Percentiles rank a stretch among this genome's conserved stretches.
These are phyloP conservation scores for Chamaedrilus cognettii DNA, from an alignment of 2,888 invertebrate species.

Conservation along the genomic window DNA sequence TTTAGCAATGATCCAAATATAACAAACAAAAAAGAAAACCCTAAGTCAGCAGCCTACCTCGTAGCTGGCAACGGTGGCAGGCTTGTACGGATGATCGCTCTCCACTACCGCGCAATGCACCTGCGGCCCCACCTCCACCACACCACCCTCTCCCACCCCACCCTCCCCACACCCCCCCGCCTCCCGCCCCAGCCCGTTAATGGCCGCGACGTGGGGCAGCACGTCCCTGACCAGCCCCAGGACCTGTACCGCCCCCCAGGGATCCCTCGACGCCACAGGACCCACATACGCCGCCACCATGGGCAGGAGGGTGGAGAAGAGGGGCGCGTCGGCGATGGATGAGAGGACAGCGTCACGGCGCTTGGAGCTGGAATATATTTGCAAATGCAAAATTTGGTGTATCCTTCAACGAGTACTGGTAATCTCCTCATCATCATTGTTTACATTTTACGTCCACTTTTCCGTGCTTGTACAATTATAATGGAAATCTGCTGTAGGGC, in stretches of 20 bases:
- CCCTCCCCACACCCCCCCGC: not conserved
- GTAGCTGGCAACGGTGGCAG: constrained; percentile 71
- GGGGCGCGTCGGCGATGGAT: constrained; percentile 66
- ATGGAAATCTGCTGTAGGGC: too few species aligned
- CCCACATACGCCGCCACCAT: constrained; percentile 82
- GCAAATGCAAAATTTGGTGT: too few species aligned
- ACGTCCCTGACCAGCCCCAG: constrained; percentile 84
- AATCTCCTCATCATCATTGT: too few species aligned
- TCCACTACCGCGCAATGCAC: constrained; percentile 68
- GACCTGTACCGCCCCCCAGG: constrained; percentile 72
- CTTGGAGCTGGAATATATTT: too few species aligned
- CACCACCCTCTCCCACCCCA: not conserved
- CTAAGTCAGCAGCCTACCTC: too few species aligned
- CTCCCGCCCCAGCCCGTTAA: constrained; percentile 65
- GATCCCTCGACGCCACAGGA: constrained; percentile 79
- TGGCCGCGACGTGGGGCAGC: constrained; percentile 82
- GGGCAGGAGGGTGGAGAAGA: constrained; percentile 79
- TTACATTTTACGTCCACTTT: too few species aligned
- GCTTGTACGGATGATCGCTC: constrained; percentile 96
- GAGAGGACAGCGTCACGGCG: not conserved
- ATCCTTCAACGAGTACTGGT: too few species aligned
- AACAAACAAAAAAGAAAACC: too few species aligned
- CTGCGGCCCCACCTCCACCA: not conserved
- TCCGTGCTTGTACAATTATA: too few species aligned
- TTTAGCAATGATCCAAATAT: too few species aligned